phyloP scores from a whole-genome alignment of 2,113 vertebrate genomes.

The Hystrix brachyura region DNA sequence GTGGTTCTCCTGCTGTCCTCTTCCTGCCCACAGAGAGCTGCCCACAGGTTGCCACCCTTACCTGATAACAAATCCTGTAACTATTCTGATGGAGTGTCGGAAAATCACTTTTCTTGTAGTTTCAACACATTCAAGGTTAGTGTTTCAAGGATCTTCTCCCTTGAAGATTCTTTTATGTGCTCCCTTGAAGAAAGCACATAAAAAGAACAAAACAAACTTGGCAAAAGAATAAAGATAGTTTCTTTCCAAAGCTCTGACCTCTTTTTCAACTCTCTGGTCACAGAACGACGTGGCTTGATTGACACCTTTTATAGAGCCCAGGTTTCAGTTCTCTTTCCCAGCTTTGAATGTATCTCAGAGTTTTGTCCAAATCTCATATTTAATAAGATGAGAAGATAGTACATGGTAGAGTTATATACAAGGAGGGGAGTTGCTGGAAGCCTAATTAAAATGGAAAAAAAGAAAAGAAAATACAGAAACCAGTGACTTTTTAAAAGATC shows the following conservation, averaged over 20 bases:
- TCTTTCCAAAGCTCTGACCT: neutral
- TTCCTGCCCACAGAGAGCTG: neutral
- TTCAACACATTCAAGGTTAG: neutral
- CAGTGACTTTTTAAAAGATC: neutral
- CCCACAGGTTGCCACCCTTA: no score
- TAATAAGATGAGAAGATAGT: neutral
- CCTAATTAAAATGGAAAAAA: neutral
- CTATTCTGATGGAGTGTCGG: neutral
- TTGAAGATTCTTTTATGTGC: no score
- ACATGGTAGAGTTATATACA: neutral
- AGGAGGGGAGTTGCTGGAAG: neutral
- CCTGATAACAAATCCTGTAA: neutral
- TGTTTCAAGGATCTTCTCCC: neutral
- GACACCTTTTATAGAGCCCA: neutral
- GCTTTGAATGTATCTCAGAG: neutral
- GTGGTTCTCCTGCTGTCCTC: neutral
- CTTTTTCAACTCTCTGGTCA: neutral
- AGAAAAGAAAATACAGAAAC: neutral
- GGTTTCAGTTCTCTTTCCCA: neutral
- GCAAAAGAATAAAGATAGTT: neutral
- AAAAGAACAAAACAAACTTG: constrained; percentile 5
- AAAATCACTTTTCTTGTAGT: neutral
- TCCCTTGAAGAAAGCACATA: neutral
- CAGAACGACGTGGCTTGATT: neutral
- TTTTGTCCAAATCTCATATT: neutral